phyloP scores from a whole-genome alignment of 2,113 vertebrate genomes.

The Alouatta palliata region DNA sequence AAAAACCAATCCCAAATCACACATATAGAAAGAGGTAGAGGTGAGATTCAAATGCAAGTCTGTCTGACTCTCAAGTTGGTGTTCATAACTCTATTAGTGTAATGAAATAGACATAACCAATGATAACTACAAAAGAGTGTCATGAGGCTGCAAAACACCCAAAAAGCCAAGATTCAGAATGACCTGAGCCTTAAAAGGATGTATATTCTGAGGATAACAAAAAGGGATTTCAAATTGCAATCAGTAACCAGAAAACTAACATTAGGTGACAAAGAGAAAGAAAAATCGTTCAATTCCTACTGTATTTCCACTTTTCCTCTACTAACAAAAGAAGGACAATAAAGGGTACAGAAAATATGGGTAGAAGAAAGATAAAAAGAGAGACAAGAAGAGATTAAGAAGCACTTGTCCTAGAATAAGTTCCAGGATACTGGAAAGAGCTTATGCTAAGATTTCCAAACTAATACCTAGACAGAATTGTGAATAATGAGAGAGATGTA shows the following conservation, averaged over 20 bases:
- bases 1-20: conserved; percentile 27
- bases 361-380: conserved; percentile 36
- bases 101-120: conserved; percentile 14
- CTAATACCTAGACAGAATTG: conserved; percentile 56
- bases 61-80: not conserved
- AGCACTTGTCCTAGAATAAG: conserved; percentile 49
- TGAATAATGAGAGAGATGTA: conserved; percentile 45
- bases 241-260: conserved; percentile 24
- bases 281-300: conserved; percentile 8
- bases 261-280: not conserved
- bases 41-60: conserved; percentile 9
- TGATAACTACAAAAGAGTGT: not conserved
- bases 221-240: conserved; percentile 17
- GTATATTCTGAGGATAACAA: conserved; percentile 1
- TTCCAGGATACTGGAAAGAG: conserved; percentile 51
- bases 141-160: conserved; percentile 3
- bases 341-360: conserved; percentile 9
- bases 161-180: conserved; percentile 27
- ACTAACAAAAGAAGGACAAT: conserved; percentile 45
- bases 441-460: conserved; percentile 58
- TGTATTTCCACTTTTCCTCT: conserved; percentile 24
- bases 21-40: not conserved
- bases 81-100: not conserved
- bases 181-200: not conserved
- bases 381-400: conserved; percentile 42